phyloP scores from a whole-genome alignment of 2,888 invertebrate genomes.

The Linnaemya tessellans region DNA sequence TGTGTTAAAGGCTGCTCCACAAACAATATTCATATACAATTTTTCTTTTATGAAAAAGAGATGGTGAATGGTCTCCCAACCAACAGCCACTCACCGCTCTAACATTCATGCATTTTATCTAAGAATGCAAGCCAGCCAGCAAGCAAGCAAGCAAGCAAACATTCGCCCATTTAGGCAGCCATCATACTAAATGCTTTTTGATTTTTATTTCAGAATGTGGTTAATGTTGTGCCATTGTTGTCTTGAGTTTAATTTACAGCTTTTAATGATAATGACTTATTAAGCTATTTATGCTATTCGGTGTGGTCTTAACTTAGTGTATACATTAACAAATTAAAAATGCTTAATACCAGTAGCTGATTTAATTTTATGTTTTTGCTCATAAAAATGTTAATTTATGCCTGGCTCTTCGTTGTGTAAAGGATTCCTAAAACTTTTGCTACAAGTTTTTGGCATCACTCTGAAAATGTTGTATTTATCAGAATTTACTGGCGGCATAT shows the following conservation, averaged over 20 bases:
- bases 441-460: constrained; percentile 42
- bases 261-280: constrained; percentile 59
- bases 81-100: constrained; percentile 8
- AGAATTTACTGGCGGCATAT: background rate
- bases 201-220: constrained; percentile 51
- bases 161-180: constrained; percentile 34
- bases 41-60: constrained; percentile 27
- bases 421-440: background rate
- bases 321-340: background rate
- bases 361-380: background rate
- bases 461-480: background rate
- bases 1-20: constrained; percentile 51
- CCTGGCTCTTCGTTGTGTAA: background rate
- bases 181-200: constrained; percentile 34
- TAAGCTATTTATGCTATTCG: constrained; percentile 47
- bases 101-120: constrained; percentile 10
- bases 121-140: constrained; percentile 9
- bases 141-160: constrained; percentile 18
- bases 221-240: constrained; percentile 60
- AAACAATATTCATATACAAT: constrained; percentile 17
- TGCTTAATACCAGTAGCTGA: background rate
- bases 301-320: background rate
- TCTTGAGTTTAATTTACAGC: constrained; percentile 45
- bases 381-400: background rate
- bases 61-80: constrained; percentile 33